Conservation (phyloP, 2,113 vertebrate species). For the Rhabdornis inornatus region DNA sequence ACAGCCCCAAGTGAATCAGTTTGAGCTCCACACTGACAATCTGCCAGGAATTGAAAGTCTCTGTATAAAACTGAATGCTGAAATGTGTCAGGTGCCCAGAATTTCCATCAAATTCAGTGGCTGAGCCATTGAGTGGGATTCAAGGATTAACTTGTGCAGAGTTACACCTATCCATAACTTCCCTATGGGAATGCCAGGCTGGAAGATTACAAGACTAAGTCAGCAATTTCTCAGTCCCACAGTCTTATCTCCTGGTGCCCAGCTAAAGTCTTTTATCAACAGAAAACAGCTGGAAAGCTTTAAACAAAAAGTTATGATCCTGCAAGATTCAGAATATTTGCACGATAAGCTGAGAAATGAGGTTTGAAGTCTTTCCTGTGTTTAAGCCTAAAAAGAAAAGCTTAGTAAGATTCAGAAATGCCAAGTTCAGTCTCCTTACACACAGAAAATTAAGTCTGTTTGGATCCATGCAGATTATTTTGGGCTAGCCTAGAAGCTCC, state of each 20-base stretch:
- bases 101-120: background rate
- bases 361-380: conserved; percentile 22
- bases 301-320: conserved; percentile 26
- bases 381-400: conserved; percentile 29
- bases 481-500: background rate
- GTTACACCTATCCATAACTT: conserved; percentile 25
- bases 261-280: conserved; percentile 50
- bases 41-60: background rate
- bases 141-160: background rate
- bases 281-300: conserved; percentile 31
- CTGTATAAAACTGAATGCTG: background rate
- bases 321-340: conserved; percentile 33
- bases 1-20: background rate
- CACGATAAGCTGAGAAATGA: conserved; percentile 18
- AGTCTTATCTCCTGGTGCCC: conserved; percentile 11
- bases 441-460: background rate
- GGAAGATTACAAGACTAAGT: background rate
- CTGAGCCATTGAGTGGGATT: background rate
- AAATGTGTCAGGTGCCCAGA: background rate
- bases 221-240: conserved; percentile 23
- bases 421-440: background rate
- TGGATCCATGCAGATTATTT: background rate
- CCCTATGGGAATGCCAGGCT: background rate
- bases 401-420: background rate
- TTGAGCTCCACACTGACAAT: background rate